Evolutionary conservation across 2,113 vertebrate species (phyloP).

Genomic region (Sialia sialis): DNA sequence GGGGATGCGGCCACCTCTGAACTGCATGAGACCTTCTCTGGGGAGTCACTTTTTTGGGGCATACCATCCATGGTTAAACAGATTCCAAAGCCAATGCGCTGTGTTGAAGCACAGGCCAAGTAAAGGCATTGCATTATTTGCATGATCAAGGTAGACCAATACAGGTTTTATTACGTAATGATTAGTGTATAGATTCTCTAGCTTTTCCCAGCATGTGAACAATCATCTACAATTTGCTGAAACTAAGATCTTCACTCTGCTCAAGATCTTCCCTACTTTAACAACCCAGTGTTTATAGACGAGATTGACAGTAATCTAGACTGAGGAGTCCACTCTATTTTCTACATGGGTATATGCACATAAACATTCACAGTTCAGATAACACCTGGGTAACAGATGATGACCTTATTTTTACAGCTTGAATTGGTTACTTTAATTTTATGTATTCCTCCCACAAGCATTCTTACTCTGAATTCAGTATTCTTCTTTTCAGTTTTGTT

Average conservation of each 20-base stretch:
- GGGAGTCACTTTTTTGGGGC: background rate
- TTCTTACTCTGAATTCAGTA: background rate
- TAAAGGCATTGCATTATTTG: background rate
- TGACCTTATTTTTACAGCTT: background rate
- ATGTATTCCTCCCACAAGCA: background rate
- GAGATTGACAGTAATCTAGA: background rate
- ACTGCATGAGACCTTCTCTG: background rate
- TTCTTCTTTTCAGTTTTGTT: background rate
- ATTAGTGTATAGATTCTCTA: background rate
- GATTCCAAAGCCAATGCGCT: background rate
- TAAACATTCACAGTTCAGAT: background rate
- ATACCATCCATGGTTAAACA: background rate
- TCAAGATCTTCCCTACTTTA: background rate
- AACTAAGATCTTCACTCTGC: background rate
- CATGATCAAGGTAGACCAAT: background rate
- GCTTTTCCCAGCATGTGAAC: background rate
- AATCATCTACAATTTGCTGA: background rate
- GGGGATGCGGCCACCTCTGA: background rate
- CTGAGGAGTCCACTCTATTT: background rate
- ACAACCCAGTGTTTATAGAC: background rate
- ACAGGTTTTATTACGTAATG: background rate
- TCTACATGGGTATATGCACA: background rate
- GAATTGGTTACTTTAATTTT: background rate
- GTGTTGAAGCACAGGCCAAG: rapidly evolving
- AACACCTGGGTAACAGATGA: background rate